Conservation (phyloP, 2,888 invertebrate genomes). For the Sphaerophoria rueppellii region DNA sequence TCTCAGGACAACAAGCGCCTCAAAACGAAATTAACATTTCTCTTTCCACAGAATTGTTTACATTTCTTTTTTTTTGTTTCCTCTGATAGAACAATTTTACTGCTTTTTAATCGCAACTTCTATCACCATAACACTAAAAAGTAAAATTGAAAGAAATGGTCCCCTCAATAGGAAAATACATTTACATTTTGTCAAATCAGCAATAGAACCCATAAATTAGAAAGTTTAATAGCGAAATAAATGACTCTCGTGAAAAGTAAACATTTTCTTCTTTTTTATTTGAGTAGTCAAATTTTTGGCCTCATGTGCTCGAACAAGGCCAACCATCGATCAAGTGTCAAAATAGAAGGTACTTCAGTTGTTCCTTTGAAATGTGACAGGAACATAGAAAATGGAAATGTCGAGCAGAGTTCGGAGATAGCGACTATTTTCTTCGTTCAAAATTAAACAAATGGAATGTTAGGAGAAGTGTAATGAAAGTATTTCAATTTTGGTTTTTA, state of each 20-base stretch:
- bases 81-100: conserved; percentile 40
- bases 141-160: conserved; percentile 1
- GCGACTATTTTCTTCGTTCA: neutral
- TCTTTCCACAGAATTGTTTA: conserved; percentile 26
- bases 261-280: conserved; percentile 19
- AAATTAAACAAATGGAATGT: conserved; percentile 61
- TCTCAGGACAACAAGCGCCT: neutral
- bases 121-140: conserved; percentile 55
- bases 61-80: neutral
- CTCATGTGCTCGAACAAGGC: conserved; percentile 65
- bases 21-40: neutral
- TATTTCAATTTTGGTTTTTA: conserved; percentile 69
- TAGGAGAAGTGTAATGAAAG: conserved; percentile 42
- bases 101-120: conserved; percentile 66
- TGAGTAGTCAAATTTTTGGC: conserved; percentile 12
- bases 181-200: conserved; percentile 59
- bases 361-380: conserved; percentile 30
- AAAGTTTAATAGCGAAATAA: conserved; percentile 67
- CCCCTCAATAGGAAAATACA: conserved; percentile 20
- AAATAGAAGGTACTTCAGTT: conserved; percentile 50
- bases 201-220: conserved; percentile 68
- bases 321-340: conserved; percentile 72
- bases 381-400: conserved; percentile 5
- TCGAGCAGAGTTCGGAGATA: conserved; percentile 12
- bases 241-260: conserved; percentile 60